These are phyloP conservation scores for Oryzias dopingdopingensis DNA, from an alignment of 2,797 vertebrate genomes.

Conservation along the genomic window DNA sequence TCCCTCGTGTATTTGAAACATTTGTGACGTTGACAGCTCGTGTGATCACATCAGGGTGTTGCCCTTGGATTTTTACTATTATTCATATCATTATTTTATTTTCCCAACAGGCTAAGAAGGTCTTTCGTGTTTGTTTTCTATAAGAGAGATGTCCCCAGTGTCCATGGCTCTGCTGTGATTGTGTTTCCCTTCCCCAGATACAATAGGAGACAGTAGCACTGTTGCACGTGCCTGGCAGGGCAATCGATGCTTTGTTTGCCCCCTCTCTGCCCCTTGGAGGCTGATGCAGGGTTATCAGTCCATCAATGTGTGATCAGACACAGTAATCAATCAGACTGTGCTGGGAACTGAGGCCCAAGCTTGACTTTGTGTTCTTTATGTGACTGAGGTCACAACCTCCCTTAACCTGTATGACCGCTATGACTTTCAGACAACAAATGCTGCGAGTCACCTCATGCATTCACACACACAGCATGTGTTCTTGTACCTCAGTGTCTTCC, in stretches of 20 bases:
- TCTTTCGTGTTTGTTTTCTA: constrained; percentile 45
- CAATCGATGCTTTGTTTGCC: constrained; percentile 56
- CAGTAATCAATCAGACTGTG: constrained; percentile 20
- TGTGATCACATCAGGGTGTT: no score
- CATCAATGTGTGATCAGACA: constrained; percentile 22
- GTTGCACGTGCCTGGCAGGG: constrained; percentile 49
- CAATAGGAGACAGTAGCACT: constrained; percentile 41
- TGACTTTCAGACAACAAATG: background rate
- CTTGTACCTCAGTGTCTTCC: background rate
- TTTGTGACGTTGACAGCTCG: no score
- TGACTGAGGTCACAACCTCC: background rate
- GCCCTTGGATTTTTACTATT: background rate
- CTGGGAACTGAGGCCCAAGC: constrained; percentile 15
- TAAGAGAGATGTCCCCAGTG: constrained; percentile 28
- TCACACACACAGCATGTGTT: background rate
- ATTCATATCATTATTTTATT: constrained; percentile 5
- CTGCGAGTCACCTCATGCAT: background rate
- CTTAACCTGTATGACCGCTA: background rate
- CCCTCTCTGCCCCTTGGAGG: constrained; percentile 11
- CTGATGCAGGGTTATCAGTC: constrained; percentile 23
- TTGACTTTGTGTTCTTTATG: constrained; percentile 11
- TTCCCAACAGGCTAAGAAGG: background rate
- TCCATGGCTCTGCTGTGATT: background rate
- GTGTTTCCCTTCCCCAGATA: constrained; percentile 11
- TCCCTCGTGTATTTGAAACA: background rate